Evolutionary conservation across 1,140 invertebrate species (phyloP), one percentile per base, ranked within the genome.

Genomic region (Lerema accius): DNA sequence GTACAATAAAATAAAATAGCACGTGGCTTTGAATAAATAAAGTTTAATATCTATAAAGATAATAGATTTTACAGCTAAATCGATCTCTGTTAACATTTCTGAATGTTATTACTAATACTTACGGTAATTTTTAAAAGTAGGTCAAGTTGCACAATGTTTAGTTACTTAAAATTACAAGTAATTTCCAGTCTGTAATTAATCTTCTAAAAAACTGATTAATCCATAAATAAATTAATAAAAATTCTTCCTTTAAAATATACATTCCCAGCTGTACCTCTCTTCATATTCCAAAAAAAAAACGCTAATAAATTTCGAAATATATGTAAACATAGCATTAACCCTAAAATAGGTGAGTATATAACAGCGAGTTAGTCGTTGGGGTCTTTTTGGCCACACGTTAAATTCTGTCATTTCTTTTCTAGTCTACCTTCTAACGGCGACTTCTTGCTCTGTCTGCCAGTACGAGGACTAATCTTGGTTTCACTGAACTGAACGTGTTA

Each of bases 381-480:
- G 45, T 55, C 49, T 61, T 26, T 17, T 60, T 17, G 48, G 40
- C 56, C 55, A 50, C 50, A 43, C 40, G 48, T 59, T 61, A 58
- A 49, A 40, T 35, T 58, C 53, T 53, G 28, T 64, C 60, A 50
- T 60, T 49, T 60, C 40, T 78, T 76, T 82, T 83, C 77, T 83
- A 83, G 80, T 83, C 74, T 80, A 48, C 63, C 70, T 66, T 61
- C 68, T 66, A 48, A 63, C 63, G 62, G 55, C 60, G 61, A 58
- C 60, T 60, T 60, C 43, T 60, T 45, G 51, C 14, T 48, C 45
- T 60, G 37, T 60, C 28, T 46, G 55, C 40, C 43, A 28, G 65
- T 19, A 58, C 37, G 60, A 42, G 53, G 43, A 48, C 43, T 51
- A 48, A 23, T 39, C 49, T 59, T 13, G 56, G 56, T 49, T 14